Evolutionary conservation across 1,140 invertebrate genomes (phyloP).

Genomic region (Triops longicaudatus): DNA sequence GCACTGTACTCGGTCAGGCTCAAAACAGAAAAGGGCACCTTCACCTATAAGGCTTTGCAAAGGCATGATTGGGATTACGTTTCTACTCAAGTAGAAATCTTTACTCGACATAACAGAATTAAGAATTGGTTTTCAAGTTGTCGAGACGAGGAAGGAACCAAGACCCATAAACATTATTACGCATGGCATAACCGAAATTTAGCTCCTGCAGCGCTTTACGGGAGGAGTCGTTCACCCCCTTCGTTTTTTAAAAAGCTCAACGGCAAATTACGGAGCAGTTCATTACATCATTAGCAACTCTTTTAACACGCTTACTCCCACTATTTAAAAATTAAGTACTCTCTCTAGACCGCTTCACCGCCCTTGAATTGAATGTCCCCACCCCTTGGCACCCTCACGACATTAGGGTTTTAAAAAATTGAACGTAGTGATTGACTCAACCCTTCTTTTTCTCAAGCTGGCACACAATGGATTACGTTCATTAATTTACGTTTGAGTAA

Average conservation of each 20-base stretch:
- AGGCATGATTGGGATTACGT: background rate
- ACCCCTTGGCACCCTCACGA: background rate
- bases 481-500: background rate
- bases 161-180: conserved; percentile 8
- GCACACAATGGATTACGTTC: background rate
- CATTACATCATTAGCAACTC: conserved; percentile 12
- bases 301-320: conserved; percentile 15
- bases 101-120: conserved; percentile 1
- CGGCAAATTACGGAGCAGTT: background rate
- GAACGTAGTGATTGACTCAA: background rate
- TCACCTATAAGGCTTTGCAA: background rate
- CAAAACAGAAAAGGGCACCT: background rate
- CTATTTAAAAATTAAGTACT: conserved; percentile 1
- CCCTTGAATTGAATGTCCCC: background rate
- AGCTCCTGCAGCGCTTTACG: background rate
- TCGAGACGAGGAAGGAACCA: background rate
- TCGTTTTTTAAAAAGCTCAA: background rate
- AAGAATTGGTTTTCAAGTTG: background rate
- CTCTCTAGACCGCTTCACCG: background rate
- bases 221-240: background rate
- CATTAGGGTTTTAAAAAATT: background rate
- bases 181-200: background rate
- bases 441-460: background rate
- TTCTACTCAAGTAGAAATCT: conserved; percentile 3
- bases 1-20: background rate